Evolutionary conservation across 1,140 invertebrate species (phyloP).

Genomic region (Aplysia californica): DNA sequence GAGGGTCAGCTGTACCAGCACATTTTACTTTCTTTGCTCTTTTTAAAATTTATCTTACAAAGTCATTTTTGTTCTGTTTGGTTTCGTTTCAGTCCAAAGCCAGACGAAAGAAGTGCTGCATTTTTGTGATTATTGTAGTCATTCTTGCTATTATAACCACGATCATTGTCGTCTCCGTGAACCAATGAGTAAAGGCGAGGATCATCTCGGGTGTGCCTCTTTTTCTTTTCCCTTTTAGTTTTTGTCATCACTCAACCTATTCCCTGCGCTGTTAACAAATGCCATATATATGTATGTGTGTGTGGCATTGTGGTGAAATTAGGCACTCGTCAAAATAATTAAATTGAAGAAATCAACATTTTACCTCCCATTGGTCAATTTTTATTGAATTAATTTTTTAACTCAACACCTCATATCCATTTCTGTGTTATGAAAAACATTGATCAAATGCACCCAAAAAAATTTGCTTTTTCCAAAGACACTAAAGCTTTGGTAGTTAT

Average conservation of each 20-base stretch:
- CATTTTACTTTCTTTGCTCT: constrained; percentile 1
- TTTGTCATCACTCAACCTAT: background rate
- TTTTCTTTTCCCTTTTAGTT: background rate
- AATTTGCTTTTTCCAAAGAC: too few species aligned
- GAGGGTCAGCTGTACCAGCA: background rate
- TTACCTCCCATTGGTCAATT: too few species aligned
- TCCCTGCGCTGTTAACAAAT: background rate
- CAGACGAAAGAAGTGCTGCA: constrained; percentile 86
- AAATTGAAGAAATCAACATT: background rate
- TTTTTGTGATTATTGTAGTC: constrained; percentile 76
- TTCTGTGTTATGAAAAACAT: too few species aligned
- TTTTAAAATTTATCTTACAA: constrained; percentile 4
- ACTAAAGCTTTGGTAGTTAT: too few species aligned
- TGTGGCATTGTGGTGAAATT: background rate
- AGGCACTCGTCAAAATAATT: background rate
- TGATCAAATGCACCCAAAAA: too few species aligned
- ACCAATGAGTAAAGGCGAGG: constrained; percentile 22
- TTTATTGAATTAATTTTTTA: too few species aligned
- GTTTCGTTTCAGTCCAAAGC: constrained; percentile 76
- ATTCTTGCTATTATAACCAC: constrained; percentile 79
- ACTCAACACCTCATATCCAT: too few species aligned
- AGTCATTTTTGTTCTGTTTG: constrained; percentile 33
- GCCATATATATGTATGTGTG: background rate
- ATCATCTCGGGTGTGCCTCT: background rate
- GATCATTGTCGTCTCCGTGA: constrained; percentile 71